Percentiles rank a stretch among this genome's conserved stretches.
Conservation (phyloP, 2,113 vertebrate species). For the Gymnogyps californianus region DNA sequence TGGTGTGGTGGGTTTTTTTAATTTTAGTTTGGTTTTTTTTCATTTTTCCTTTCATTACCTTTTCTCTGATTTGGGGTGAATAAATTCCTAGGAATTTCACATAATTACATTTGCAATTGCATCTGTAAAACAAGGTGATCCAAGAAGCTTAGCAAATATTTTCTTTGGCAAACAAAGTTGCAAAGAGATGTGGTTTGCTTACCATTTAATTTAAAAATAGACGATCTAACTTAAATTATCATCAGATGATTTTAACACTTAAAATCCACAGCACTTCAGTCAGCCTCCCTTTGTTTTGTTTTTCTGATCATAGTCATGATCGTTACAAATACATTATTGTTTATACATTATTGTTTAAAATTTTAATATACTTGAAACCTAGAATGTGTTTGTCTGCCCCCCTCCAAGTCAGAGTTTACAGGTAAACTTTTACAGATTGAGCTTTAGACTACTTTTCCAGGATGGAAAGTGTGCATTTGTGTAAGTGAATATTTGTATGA, state of each 20-base stretch:
- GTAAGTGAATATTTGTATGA: background rate
- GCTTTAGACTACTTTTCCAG: background rate
- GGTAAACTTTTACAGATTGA: background rate
- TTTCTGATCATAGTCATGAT: background rate
- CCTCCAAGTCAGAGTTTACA: background rate
- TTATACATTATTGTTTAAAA: background rate
- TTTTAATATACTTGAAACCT: background rate
- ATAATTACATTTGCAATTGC: background rate
- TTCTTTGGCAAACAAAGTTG: constrained; percentile 1
- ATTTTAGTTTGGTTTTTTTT: background rate
- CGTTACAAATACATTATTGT: background rate
- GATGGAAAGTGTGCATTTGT: background rate
- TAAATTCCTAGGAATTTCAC: background rate
- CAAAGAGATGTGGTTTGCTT: background rate
- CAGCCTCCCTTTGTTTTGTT: background rate
- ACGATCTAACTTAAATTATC: background rate
- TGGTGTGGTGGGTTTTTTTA: accelerated
- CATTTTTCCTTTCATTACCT: background rate
- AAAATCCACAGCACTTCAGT: background rate
- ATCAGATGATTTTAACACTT: background rate
- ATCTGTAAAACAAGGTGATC: background rate
- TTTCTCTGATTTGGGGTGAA: background rate
- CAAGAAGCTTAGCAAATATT: background rate
- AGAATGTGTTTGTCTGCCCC: background rate
- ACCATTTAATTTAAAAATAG: background rate